Base-by-base conservation (phyloP, 2,888 invertebrate genomes). In the Limulus polyphemus region DNA sequence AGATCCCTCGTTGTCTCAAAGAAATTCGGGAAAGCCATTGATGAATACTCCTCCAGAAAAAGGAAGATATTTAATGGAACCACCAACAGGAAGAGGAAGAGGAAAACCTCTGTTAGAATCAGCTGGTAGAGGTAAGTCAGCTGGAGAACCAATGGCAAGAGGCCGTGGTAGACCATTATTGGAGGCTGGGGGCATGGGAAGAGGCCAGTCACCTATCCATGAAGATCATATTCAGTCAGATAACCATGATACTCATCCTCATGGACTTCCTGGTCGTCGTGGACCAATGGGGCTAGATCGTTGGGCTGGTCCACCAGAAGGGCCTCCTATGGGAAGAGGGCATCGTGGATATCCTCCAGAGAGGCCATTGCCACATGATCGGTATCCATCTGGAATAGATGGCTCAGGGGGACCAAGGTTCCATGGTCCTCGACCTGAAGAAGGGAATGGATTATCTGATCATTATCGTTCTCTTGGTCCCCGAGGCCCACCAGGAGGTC, bases 21-120 rank as follows among this genome's bases (percentile, higher is more conserved):
- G 62, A 32, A 54, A 55, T 55, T 12, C 55, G 3, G 16, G 55
- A 55, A 50, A n/a, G 5, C 50, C 50, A 50, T 50, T 50, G 50
- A 50, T 50, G 50, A 3, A 50, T 12, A n/a, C n/a, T n/a, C 50
- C 50, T 50, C n/a, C 50, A 12, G 50, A n/a, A 5, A 32, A 32
- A 32, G 32, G 50, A n/a, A 50, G 50, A n/a, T 50, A 14, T 13
- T 57, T 47, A 12, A 57, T 57, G 47, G 57, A 57, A 12, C 50
- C 12, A n/a, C 13, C 50, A 50, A n/a, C 13, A 50, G n/a, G n/a
- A n/a, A 50, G n/a, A n/a, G 50, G 50, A 50, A n/a, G 50, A 50
- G 50, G 55, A 52, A 61, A 63, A 51, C 61, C 63, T 57, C 61
- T 63, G 63, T 13, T 17, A 10, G 49, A 63, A 49, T 48, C 61